Evolutionary conservation across 2,888 invertebrate genomes (phyloP), one percentile per base, ranked within the genome.

Genomic region (Rosalia funebris): DNA sequence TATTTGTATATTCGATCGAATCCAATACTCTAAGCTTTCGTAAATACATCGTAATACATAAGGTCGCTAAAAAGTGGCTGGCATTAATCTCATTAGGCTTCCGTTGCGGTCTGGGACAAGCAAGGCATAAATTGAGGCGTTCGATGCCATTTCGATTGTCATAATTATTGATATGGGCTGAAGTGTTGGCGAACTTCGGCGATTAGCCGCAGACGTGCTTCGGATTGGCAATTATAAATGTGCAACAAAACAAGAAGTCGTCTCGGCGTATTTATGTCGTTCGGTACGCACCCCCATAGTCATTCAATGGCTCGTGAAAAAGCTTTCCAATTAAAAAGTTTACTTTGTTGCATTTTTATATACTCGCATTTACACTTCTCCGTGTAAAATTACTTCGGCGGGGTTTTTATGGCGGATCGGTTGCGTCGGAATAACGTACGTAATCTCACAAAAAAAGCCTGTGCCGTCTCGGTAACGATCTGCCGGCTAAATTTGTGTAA

Each of bases 331-430:
- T 70, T 67, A 67, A 71, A 72, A 72, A 66, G 65, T 70, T 66
- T 63, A 72, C 73, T 71, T 70, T 69, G 72, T 74, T 70, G 73
- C 73, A 71, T 65, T 69, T 71, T 71, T 63, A 68, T 68, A 66
- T 57, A 53, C 56, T 58, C 58, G 53, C 60, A 56, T 65, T 65
- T 63, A 60, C 65, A 63, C 63, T 58, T 60, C 55, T 19, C 53
- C 50, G 50, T 31, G 36, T 61, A 56, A 60, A 62, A 56, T 65
- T 65, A 60, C 55, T 48, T 37, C 42, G 56, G 37, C 47, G 60
- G 54, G 45, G 50, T 59, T 65, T 65, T 65, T 65, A 65, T 62
- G 60, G 36, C 52, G 54, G 45, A 46, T 52, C 52, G 60, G 42
- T 57, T 57, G n/a, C 59, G 50, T 55, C 59, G 37, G 34, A 46